Evolutionary conservation across 1,140 invertebrate genomes (phyloP).

Genomic region (Nasonia longicornis): DNA sequence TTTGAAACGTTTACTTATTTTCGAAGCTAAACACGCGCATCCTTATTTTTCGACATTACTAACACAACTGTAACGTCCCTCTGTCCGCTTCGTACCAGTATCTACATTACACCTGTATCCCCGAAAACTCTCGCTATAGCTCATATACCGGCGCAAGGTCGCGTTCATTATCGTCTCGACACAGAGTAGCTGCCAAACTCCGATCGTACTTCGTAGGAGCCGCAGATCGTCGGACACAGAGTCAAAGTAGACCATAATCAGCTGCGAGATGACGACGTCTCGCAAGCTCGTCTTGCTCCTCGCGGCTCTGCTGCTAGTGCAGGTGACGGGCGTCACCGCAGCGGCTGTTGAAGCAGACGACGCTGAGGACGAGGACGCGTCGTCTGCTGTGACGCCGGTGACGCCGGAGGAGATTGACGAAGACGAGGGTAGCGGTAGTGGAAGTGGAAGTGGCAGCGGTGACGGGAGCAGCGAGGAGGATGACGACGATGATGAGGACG

Average conservation of each 20-base stretch:
- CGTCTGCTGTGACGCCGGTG: not conserved
- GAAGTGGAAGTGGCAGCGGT: not conserved
- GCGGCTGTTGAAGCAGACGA: not conserved
- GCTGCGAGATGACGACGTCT: not conserved
- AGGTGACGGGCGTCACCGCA: not conserved
- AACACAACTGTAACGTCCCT: too few species aligned
- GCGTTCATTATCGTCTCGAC: not conserved
- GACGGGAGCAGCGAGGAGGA: not conserved
- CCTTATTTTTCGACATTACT: too few species aligned
- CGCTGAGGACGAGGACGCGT: not conserved
- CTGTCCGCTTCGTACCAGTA: not conserved
- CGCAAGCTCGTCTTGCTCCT: not conserved
- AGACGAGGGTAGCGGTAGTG: not conserved
- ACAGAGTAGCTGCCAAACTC: not conserved
- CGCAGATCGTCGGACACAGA: not conserved
- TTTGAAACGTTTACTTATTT: too few species aligned
- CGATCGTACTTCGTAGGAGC: too few species aligned
- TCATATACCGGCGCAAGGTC: not conserved
- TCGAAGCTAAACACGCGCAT: too few species aligned
- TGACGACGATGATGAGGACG: slow-evolving; percentile 35
- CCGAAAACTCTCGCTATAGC: not conserved
- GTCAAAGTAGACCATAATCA: not conserved
- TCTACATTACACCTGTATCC: not conserved
- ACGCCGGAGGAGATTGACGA: not conserved
- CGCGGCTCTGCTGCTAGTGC: not conserved